These are phyloP conservation scores for Xenopus tropicalis DNA, from an alignment of 2,113 vertebrate genomes.

Conservation along the genomic window UCB_Xtro_10.0 CM004449.2:69289001-69289500, in stretches of 20 bases:
- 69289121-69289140: too few species aligned
- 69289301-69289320: neutral
- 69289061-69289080: too few species aligned
- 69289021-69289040: too few species aligned
- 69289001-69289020: too few species aligned
- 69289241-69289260: neutral
- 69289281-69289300: neutral
- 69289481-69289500: neutral
- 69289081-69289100: too few species aligned
- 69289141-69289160: too few species aligned
- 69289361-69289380: neutral
- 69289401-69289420: neutral
- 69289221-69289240: neutral
- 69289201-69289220: neutral
- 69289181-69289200: neutral
- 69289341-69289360: neutral
- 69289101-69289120: too few species aligned
- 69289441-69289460: too few species aligned
- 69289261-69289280: constrained; percentile 1
- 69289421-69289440: neutral
- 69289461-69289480: neutral
- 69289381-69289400: neutral
- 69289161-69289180: too few species aligned
- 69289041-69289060: too few species aligned
- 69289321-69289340: neutral